Conservation (phyloP, 2,113 vertebrate genomes). For the Cnemophilus loriae region DNA sequence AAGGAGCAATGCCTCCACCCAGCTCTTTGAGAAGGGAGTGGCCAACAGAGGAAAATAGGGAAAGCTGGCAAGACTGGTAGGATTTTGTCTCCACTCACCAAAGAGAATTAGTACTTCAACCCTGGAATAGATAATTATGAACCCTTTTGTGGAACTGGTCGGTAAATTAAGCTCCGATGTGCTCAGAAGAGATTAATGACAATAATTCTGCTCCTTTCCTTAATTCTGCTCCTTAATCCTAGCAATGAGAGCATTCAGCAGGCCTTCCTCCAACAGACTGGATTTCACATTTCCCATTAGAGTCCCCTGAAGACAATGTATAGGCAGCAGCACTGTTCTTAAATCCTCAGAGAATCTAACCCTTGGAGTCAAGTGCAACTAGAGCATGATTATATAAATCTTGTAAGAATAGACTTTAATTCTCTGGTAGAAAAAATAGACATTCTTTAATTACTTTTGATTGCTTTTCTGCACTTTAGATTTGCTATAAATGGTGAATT, state of each 20-base stretch:
- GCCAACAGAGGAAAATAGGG: fast-evolving
- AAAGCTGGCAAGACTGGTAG: neutral
- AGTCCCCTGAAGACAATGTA: neutral
- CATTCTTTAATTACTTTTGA: neutral
- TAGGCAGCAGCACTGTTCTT: neutral
- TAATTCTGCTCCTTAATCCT: neutral
- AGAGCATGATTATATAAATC: neutral
- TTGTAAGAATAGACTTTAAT: neutral
- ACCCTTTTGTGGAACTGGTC: neutral
- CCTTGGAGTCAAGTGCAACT: neutral
- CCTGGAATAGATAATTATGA: neutral
- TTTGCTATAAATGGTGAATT: neutral
- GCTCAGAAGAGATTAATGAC: neutral
- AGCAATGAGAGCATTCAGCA: neutral
- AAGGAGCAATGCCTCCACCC: neutral
- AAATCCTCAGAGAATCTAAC: neutral
- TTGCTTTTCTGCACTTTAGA: neutral
- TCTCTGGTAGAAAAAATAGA: neutral
- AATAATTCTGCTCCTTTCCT: neutral
- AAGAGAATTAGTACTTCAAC: neutral
- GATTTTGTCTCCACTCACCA: neutral
- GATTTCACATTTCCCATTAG: neutral
- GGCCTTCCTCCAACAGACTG: neutral
- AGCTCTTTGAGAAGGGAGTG: neutral
- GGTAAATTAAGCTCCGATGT: neutral